Evolutionary conservation across 2,113 vertebrate species (phyloP), one percentile per base, ranked within the genome.

Genomic region (Ibidorhyncha struthersii): DNA sequence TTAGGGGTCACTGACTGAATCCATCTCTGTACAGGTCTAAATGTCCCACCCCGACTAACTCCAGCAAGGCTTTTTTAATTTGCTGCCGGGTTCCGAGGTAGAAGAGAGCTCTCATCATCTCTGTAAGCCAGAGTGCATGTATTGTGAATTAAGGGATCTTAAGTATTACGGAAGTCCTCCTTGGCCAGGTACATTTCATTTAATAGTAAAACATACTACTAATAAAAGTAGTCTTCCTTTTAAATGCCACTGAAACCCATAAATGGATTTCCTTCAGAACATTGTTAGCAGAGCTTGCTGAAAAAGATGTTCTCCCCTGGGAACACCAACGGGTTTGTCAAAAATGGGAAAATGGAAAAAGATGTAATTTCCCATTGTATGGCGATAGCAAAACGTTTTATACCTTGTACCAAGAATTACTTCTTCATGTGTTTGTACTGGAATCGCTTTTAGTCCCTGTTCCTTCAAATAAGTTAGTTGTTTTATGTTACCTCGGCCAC

Each of bases 231-330:
- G 13, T 69, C 40, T 92, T 92, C 34, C 73, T 84, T 52, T 84
- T 66, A 67, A 69, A 50, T 59, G 43, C 49, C 59, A 14, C 56
- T 88, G 66, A 85, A 79, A 93, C 23, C 18, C 17, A 3, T 88
- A 61, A 94, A 86, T 69, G 14, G 36, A 86, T 93, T 95, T 94
- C 70, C 47, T 55, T 78, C 70, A 82, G 29, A 90, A 61, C 11
- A 30, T 0, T 58, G 23, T 90, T 86, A 90, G 66, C 71, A 80
- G 74, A 83, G 21, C 49, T 93, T 71, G 29, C 56, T 59, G 73
- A 73, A 80, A 90, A 40, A 91, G 10, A 10, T 56, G 14, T 70
- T 65, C 22, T 59, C 18, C 43, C 14, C 29, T 49, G 53, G 40
- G 71, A 95, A 25, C 43, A 29, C 26, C 14, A 59, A 40, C 0